A percentile compares a stretch with the other conserved stretches of the same genome.
These are phyloP conservation scores for Dicerorhinus sumatrensis DNA, from an alignment of 2,113 vertebrate species.

Conservation along the genomic window DNA sequence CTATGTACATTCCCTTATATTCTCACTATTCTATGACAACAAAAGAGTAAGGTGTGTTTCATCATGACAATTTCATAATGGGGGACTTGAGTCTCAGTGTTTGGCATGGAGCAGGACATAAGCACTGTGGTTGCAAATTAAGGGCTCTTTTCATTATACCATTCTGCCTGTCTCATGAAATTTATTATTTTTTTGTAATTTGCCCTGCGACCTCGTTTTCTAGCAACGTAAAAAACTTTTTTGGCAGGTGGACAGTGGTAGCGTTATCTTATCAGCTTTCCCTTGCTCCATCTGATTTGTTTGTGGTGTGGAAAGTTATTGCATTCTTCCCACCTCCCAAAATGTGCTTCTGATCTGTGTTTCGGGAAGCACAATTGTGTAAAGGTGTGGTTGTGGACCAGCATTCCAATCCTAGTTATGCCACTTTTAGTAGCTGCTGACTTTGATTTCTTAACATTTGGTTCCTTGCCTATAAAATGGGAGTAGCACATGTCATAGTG, in stretches of 20 bases:
- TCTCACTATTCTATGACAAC: not conserved
- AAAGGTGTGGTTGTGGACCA: no score
- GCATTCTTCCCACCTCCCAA: not conserved
- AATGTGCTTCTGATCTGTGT: not conserved
- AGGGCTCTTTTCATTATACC: not conserved
- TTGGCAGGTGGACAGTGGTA: not conserved
- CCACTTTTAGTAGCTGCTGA: not conserved
- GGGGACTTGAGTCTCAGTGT: not conserved
- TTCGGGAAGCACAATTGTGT: not conserved
- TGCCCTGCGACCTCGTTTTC: not conserved
- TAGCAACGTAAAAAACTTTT: not conserved
- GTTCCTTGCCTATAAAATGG: not conserved
- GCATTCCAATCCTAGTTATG: not conserved
- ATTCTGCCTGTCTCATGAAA: not conserved
- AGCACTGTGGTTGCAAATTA: not conserved
- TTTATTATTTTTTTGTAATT: not conserved
- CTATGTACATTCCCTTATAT: not conserved
- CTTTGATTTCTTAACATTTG: not conserved
- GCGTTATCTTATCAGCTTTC: not conserved
- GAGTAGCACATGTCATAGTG: rapidly evolving
- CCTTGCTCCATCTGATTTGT: not conserved
- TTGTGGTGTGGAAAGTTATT: not conserved
- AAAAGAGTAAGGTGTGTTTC: not conserved
- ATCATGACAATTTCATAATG: not conserved
- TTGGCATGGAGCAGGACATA: not conserved